A percentile compares a stretch with the other conserved stretches of the same genome.
Evolutionary conservation across 1,140 invertebrate species (phyloP).

Genomic region (Drosophila lini): DNA sequence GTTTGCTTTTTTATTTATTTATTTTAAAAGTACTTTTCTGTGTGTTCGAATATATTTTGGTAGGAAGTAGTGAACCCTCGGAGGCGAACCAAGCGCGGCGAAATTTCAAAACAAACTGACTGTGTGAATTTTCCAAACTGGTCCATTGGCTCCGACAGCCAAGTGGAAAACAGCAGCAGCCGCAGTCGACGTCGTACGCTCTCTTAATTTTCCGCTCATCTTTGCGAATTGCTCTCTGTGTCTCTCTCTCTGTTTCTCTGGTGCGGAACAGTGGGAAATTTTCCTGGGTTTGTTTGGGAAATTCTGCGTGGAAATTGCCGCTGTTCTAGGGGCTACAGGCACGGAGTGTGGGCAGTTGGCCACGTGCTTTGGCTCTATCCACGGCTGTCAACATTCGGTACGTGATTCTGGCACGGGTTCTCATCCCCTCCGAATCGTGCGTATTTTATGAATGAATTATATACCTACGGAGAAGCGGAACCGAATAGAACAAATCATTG

Average conservation of each 20-base stretch:
- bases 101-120: conserved; percentile 82
- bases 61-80: conserved; percentile 1
- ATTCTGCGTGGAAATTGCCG: conserved; percentile 33
- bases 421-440: conserved; percentile 13
- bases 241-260: conserved; percentile 4
- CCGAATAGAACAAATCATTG: conserved; percentile 49
- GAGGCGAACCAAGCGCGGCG: conserved; percentile 65
- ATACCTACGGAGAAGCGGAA: conserved; percentile 26
- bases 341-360: conserved; percentile 19
- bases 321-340: background rate
- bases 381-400: conserved; percentile 52
- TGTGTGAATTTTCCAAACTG: conserved; percentile 80
- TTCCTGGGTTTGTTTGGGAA: conserved; percentile 68
- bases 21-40: conserved; percentile 9
- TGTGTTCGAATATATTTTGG: conserved; percentile 7
- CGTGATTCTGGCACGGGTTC: conserved; percentile 40
- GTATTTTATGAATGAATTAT: conserved; percentile 75
- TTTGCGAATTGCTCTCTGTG: conserved; percentile 37
- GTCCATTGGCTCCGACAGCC: conserved; percentile 70
- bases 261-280: conserved; percentile 67
- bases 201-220: conserved; percentile 10
- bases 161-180: conserved; percentile 64
- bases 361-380: conserved; percentile 56
- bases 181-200: conserved; percentile 24
- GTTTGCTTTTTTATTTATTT: background rate